Base-by-base conservation (phyloP, 2,113 vertebrate genomes). In the Rana temporaria region DNA sequence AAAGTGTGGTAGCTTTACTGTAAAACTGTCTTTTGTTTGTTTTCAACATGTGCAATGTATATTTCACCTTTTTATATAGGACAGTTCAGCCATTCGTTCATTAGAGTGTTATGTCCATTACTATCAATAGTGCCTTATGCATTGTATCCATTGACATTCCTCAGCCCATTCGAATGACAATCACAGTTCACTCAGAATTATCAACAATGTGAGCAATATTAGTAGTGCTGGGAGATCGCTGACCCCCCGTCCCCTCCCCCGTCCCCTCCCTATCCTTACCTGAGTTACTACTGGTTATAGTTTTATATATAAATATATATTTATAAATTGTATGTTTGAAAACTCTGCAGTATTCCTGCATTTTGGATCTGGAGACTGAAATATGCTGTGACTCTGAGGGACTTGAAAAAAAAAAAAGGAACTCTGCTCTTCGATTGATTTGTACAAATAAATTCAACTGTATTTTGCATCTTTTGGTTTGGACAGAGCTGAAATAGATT, bases 381-480 rank as follows among this genome's bases (percentile, higher is more conserved):
- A 30, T 71, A 38, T 64, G 85, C 85, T 80, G 79, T 85, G 80
- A 80, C 70, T 22, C 70, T 63, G 71, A 75, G 85, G 57, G 74
- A 84, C 79, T 80, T 56, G 71, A 74, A 59, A 59, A 59, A 59
- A 57, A 57, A 80, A 65, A 73, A 67, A 42, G 19, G 66, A 79
- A 66, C 62, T 55, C 80, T 75, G 68, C 75, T 82, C 78, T 60
- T 84, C 78, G 84, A 32, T 67, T 78, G 38, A 79, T 79, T 87
- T 85, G 78, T 86, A 87, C 77, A 84, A 86, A 86, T 53, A 74
- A 59, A 65, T 79, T 66, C 78, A 38, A 79, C 76, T 81, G 64
- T 34, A 22, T 72, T 76, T 26, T 56, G 38, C 20, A 30, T 53
- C 34, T 22, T 30, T 78, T 53, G 60, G 75, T 84, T 66, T 69